Evolutionary conservation across 2,113 vertebrate species (phyloP), one percentile per base, ranked within the genome.

Genomic region (Copsychus sechellarum): DNA sequence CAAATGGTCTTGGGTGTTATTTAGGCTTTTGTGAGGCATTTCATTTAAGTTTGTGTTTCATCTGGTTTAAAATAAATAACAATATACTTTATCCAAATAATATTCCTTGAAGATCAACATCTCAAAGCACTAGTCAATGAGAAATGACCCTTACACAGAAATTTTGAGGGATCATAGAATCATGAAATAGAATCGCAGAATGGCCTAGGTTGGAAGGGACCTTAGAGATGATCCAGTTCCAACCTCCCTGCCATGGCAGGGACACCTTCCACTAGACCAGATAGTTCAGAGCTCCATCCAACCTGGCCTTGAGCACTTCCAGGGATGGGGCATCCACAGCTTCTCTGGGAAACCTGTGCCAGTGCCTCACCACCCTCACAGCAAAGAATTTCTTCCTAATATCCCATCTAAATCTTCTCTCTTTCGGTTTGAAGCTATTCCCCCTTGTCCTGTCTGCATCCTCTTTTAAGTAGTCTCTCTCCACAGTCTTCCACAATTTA

Each of bases 231-330:
- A 48, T 54, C 21, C 16, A 4, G 21, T 61, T 61, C 26, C 14
- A 5, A 34, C 11, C 1, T 2, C 12, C 13, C 2, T 31, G 21
- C n/a, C 25, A 18, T 22, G n/a, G 3, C 38, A 40, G 38, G 20
- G 24, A 33, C 18, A 28, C 2, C 17, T 83, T 69, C 22, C 14
- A 16, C 29, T 3, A 28, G 4, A 61, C 6, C 53, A 48, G 8
- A 4, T 0, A 61, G 2, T 5, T 40, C 25, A 31, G 4, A 69
- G 3, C 11, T 3, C 5, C 1, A 4, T 61, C 22, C 8, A 14
- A 0, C 14, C 38, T 61, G 40, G 4, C 18, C 54, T 69, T 23
- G 24, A 31, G 13, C 29, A 18, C 1, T 19, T 43, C 8, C 29
- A 28, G 34, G 54, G 6, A 22, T 28, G 12, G 2, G 1, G 6